Evolutionary conservation across 2,797 vertebrate species (phyloP), one percentile per base, ranked within the genome.

Genomic region (Pangasius sanitwongsei): DNA sequence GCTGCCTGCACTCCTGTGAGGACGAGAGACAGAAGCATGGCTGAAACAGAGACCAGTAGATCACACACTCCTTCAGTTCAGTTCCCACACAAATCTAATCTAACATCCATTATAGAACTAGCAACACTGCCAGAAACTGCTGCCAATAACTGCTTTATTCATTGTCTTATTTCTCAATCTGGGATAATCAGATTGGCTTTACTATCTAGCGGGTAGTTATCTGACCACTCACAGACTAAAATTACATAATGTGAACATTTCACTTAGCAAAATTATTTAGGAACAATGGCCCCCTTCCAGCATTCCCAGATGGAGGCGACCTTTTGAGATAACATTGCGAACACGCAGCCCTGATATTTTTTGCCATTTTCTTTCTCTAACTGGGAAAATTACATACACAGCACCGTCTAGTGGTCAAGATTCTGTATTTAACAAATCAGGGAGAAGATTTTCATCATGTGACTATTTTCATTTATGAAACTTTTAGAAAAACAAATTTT

Each of bases 1-100:
- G 95, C 59, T 95, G 95, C 75, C 96, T 95, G 72, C 90, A 93
- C 65, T 97, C 97, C 97, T 97, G 85, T 12, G 34, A 77, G 50
- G 44, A 90, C 11, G 5, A 12, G 50, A 28, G 13, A 65, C 44
- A 83, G 31, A 72, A 89, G 48, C 34, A 83, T 5, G 8, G n/a
- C 3, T 81, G 53, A 83, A 65, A 44, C 61, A 11, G 6, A 5
- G 15, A 83, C 23, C 25, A 18, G 61, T 50, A 31, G 41, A 31
- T 31, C 44, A 2, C 63, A 50, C 6, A 18, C 82, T 48, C 25
- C 59, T 48, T 65, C 82, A 67, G 20, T 13, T 81, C 31, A 59
- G 25, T 34, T 59, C n/a, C n/a, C 23, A 48, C 15, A 65, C 61
- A n/a, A 48, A 83, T 65, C 23, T n/a, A 65, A 83, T 44, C 23